Conservation (phyloP, 1,140 invertebrate species). For the Thaumetopoea pityocampa region DNA sequence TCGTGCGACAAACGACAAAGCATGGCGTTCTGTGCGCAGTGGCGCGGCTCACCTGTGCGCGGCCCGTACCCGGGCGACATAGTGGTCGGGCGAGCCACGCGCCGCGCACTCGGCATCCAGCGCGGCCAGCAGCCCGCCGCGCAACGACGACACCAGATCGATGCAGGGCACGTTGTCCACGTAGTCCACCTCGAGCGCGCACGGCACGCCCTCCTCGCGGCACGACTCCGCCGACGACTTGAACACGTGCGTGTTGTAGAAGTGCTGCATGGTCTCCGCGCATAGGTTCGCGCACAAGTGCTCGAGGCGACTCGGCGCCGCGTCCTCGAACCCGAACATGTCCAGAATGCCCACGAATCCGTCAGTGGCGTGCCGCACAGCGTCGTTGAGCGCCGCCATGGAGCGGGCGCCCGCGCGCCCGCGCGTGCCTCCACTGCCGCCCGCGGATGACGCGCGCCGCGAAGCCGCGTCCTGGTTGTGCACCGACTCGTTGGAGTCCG, state of each 20-base stretch:
- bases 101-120: constrained; percentile 95
- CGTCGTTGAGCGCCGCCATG: constrained; percentile 94
- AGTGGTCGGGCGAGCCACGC: constrained; percentile 90
- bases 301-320: constrained; percentile 91
- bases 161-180: constrained; percentile 97
- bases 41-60: constrained; percentile 91
- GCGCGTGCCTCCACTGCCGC: constrained; percentile 66
- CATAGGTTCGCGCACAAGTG: constrained; percentile 96
- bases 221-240: constrained; percentile 96
- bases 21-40: too few species aligned
- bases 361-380: constrained; percentile 94
- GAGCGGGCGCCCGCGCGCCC: constrained; percentile 89
- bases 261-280: constrained; percentile 98
- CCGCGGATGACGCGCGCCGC: constrained; percentile 91
- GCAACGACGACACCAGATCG: constrained; percentile 94
- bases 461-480: constrained; percentile 90
- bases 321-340: constrained; percentile 97
- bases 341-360: constrained; percentile 96
- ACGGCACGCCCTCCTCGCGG: constrained; percentile 93
- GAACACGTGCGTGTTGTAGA: constrained; percentile 97
- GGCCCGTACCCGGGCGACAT: constrained; percentile 90
- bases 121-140: constrained; percentile 93
- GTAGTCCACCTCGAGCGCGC: constrained; percentile 94
- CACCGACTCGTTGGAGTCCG: constrained; percentile 93
- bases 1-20: too few species aligned